Evolutionary conservation across 2,888 invertebrate genomes (phyloP).

Genomic region (Ferrisia virgata): DNA sequence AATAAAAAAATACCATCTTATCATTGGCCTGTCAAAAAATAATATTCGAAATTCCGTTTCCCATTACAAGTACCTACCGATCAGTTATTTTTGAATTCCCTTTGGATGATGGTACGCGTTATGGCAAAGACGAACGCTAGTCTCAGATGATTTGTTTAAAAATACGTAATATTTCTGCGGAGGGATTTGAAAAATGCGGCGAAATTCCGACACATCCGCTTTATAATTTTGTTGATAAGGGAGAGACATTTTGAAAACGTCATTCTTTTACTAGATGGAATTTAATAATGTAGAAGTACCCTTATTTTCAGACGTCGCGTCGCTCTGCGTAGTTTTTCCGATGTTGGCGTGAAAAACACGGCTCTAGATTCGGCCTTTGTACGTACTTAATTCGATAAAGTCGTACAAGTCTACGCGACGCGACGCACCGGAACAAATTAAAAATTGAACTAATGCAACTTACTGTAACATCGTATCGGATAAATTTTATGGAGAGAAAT

Average conservation of each 20-base stretch:
- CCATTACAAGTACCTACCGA: not conserved
- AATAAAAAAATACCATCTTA: not conserved
- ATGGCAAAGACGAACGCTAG: not conserved
- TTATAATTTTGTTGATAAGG: not conserved
- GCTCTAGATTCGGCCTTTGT: not conserved
- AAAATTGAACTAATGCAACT: not conserved
- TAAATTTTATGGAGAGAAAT: not conserved
- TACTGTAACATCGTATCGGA: not conserved
- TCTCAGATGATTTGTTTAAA: not conserved
- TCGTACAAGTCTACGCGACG: not conserved
- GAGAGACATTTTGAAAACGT: not conserved
- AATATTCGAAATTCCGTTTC: not conserved
- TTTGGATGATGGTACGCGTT: not conserved
- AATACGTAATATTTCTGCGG: not conserved
- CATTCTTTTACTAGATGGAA: not conserved
- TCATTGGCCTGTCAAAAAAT: not conserved
- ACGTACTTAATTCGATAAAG: not conserved
- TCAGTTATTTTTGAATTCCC: not conserved
- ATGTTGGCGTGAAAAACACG: not conserved
- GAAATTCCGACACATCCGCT: not conserved
- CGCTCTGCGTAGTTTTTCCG: not conserved
- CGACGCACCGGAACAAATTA: not conserved
- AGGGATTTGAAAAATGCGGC: not conserved
- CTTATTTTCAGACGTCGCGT: not conserved
- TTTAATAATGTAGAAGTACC: not conserved